Conservation (phyloP, 2,113 vertebrate species). For the Alectura lathami region DNA sequence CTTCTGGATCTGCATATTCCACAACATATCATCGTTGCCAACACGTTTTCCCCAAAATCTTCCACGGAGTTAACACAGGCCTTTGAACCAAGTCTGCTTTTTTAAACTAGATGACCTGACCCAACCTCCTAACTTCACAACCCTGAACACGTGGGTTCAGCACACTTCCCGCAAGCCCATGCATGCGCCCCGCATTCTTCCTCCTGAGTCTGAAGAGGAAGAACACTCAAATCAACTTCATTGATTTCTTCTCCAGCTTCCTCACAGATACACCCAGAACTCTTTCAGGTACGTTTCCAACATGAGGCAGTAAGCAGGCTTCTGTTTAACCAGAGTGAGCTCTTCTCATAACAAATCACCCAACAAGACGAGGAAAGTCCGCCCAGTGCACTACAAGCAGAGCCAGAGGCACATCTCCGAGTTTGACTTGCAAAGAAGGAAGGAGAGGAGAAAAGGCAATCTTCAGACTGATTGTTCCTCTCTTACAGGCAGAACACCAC, state of each 20-base stretch:
- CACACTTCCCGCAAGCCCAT: background rate
- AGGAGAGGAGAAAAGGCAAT: background rate
- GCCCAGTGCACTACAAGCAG: background rate
- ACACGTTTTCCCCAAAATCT: background rate
- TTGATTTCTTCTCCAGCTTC: background rate
- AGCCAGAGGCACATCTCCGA: background rate
- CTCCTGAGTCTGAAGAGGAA: background rate
- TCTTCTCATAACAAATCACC: background rate
- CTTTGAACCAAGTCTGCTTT: background rate
- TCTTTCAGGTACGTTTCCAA: background rate
- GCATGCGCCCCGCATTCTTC: background rate
- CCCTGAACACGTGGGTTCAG: background rate
- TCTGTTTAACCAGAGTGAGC: background rate
- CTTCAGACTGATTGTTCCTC: background rate
- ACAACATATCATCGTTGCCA: background rate
- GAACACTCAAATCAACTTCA: background rate
- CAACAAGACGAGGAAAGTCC: background rate
- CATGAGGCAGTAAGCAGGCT: background rate
- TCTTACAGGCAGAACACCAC: background rate
- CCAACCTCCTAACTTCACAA: background rate
- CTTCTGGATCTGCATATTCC: background rate
- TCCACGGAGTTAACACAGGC: background rate
- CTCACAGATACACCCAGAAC: background rate
- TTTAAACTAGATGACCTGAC: background rate
- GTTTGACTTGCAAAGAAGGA: constrained; percentile 35